Evolutionary conservation across 1,140 invertebrate genomes (phyloP), one percentile per base, ranked within the genome.

Genomic region (Acyrthosiphon pisum): DNA sequence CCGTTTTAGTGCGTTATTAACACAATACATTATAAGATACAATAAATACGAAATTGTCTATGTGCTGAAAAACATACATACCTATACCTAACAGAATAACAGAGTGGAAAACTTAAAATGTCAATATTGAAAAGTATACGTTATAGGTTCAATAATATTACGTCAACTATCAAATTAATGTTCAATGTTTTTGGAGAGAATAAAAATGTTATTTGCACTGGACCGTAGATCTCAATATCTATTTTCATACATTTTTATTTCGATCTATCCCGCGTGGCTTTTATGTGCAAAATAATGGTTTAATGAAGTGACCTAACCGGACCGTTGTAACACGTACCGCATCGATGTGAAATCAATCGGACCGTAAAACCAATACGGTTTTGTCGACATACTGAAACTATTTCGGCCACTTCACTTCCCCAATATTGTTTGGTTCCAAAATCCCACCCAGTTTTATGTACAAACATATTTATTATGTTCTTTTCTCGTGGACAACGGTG

Each of bases 281-380:
- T 86, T 86, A 86, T 86, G 83, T 86, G 37, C 23, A 86, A 86
- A 86, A 26, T 44, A 41, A 41, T 44, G 37, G 89, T 56, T 90
- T 90, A 90, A 90, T 90, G 53, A 90, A 90, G 89, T 90, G 53
- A 90, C 89, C 53, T 68, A 60, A 60, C 89, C 35, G 89, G 53
- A 90, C 53, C 89, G n/a, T 41, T 90, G 53, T 90, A 68, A 90
- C 53, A 68, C 35, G 89, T n/a, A 89, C 46, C 48, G 11, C 37
- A 37, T 41, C 53, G 23, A 90, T 90, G 89, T 90, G 89, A 90
- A 90, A 90, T 90, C 89, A 90, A 90, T 90, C 89, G 89, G 53
- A 90, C 89, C 89, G 89, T 90, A 90, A 90, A 90, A 90, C 89
- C 89, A 90, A 90, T 90, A 56, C 88, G 89, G 44, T 90, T 90